phyloP scores from a whole-genome alignment of 23 tunicate genomes.

The Halocynthia roretzi region DNA sequence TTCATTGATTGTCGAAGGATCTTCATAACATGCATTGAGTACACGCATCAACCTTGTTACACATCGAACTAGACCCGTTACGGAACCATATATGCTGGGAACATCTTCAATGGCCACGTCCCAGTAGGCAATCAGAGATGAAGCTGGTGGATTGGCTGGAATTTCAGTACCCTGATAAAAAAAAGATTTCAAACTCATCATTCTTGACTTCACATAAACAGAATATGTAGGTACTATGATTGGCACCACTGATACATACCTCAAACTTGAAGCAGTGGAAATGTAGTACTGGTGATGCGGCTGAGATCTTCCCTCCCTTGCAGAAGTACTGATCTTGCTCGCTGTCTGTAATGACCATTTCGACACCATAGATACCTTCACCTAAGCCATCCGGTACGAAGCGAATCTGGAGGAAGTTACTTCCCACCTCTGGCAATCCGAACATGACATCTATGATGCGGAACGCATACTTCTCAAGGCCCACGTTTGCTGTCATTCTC shows the following conservation, averaged over 20 bases:
- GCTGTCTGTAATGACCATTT: neutral
- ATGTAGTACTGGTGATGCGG: neutral
- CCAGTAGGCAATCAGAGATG: slow-evolving; percentile 9
- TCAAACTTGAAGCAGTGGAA: slow-evolving; percentile 6
- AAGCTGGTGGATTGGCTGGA: slow-evolving; percentile 6
- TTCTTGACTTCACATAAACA: neutral
- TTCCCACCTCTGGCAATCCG: neutral
- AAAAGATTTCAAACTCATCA: neutral
- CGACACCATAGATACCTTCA: neutral
- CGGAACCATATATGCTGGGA: neutral
- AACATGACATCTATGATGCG: neutral
- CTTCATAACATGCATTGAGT: neutral
- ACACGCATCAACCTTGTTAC: neutral
- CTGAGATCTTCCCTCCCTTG: neutral
- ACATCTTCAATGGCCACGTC: slow-evolving; percentile 10
- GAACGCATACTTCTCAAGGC: neutral
- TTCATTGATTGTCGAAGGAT: neutral
- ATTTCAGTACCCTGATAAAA: slow-evolving; percentile 5
- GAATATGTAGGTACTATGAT: no score
- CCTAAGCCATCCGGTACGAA: neutral
- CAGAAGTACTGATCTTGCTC: neutral
- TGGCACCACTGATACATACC: neutral
- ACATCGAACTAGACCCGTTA: neutral
- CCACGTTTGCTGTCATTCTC: neutral
- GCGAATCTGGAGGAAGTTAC: neutral